These are phyloP conservation scores for Caenorhabditis sp. DNA, from an alignment of 2,888 invertebrate species.

Conservation along the genomic window DNA sequence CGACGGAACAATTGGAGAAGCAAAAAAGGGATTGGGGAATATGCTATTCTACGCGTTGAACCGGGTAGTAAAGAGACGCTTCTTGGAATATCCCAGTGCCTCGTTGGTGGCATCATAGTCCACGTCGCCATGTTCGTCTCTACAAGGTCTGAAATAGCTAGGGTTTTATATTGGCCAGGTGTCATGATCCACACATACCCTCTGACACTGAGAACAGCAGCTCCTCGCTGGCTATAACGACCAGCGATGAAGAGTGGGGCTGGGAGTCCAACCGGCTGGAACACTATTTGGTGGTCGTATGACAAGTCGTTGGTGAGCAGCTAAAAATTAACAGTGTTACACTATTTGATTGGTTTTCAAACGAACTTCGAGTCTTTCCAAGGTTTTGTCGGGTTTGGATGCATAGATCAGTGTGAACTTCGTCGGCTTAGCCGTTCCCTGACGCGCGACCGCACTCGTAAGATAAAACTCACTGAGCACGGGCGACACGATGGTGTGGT, in stretches of 20 bases:
- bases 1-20: not conserved
- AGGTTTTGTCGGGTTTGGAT: not conserved
- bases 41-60: no score
- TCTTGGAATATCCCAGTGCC: no score
- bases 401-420: slow-evolving; percentile 12
- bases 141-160: no score
- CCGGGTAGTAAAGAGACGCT: no score
- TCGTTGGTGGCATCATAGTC: not conserved
- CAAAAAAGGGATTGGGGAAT: not conserved
- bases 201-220: not conserved
- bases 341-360: not conserved
- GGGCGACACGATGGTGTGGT: slow-evolving; percentile 7
- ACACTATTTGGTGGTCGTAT: slow-evolving; percentile 2
- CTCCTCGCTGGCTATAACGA: not conserved
- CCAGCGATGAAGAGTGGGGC: slow-evolving; percentile 1
- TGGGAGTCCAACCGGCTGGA: slow-evolving; percentile 3
- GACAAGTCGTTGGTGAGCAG: not conserved
- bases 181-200: not conserved
- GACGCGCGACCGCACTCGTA: not conserved
- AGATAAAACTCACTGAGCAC: slow-evolving; percentile 14
- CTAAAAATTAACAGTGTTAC: not conserved
- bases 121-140: not conserved
- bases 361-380: not conserved
- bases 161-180: not conserved
- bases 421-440: slow-evolving; percentile 2